Evolutionary conservation across 2,797 vertebrate species (phyloP).

Genomic region (Mallotus villosus): DNA sequence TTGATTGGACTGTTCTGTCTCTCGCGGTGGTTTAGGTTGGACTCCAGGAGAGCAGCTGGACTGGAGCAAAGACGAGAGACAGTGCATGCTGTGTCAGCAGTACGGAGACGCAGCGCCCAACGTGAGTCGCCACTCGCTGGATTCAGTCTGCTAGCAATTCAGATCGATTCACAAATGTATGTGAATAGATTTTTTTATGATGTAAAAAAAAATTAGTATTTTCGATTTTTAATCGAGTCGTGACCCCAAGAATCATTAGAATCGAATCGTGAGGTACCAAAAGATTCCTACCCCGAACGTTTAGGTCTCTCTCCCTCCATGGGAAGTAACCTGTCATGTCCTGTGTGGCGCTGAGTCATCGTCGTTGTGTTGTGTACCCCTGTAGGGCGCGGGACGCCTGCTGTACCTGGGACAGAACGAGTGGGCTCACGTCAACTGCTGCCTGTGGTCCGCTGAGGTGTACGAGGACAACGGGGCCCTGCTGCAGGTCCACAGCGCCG

Average conservation of each 20-base stretch:
- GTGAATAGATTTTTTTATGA: too few relatives aligned
- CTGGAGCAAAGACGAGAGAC: conserved; percentile 75
- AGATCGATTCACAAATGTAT: too few relatives aligned
- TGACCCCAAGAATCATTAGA: too few relatives aligned
- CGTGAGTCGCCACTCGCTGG: conserved; percentile 65
- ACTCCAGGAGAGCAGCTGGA: conserved; percentile 39
- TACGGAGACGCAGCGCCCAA: conserved; percentile 81
- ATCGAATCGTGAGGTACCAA: too few relatives aligned
- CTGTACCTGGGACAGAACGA: conserved; percentile 92
- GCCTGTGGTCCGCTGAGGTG: conserved; percentile 94
- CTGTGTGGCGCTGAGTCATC: background rate
- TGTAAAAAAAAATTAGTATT: too few relatives aligned
- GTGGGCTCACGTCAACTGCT: conserved; percentile 93
- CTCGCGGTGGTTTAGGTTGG: background rate
- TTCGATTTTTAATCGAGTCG: too few relatives aligned
- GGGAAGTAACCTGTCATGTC: too few relatives aligned
- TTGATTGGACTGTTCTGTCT: background rate
- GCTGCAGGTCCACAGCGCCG: conserved; percentile 87
- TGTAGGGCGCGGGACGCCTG: conserved; percentile 85
- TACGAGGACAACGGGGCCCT: conserved; percentile 88
- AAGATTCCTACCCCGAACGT: too few relatives aligned
- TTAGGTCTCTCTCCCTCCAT: too few relatives aligned
- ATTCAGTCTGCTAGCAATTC: background rate
- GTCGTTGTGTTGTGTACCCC: background rate
- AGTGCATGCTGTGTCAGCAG: conserved; percentile 86